Conservation (phyloP, 2,888 invertebrate species). For the Rambutsinella grinnellia region DNA sequence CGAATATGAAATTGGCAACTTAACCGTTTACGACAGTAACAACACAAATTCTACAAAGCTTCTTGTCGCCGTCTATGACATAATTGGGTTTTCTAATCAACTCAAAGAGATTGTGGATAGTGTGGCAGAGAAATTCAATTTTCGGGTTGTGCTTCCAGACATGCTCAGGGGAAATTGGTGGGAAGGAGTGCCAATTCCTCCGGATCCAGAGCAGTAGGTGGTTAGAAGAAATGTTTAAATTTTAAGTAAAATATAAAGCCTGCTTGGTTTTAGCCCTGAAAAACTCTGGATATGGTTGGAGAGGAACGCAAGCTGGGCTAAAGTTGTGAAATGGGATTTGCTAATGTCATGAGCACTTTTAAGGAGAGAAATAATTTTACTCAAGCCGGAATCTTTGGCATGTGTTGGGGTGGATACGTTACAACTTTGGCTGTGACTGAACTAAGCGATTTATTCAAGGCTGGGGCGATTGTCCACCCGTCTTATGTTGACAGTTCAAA, state of each 20-base stretch:
- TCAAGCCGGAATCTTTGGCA: slow-evolving; percentile 51
- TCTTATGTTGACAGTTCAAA: slow-evolving; percentile 51
- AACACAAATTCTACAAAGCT: slow-evolving; percentile 35
- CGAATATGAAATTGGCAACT: slow-evolving; percentile 37
- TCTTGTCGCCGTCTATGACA: slow-evolving; percentile 60
- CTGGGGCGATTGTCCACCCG: slow-evolving; percentile 60
- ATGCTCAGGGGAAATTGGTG: slow-evolving; percentile 51
- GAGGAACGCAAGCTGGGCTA: slow-evolving; percentile 47
- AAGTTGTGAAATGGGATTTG: slow-evolving; percentile 34
- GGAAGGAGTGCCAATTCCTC: slow-evolving; percentile 44
- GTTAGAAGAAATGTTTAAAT: too few species aligned
- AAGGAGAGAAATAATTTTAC: slow-evolving; percentile 48
- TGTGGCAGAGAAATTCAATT: slow-evolving; percentile 47
- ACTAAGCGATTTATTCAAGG: slow-evolving; percentile 45
- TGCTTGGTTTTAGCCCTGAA: too few species aligned
- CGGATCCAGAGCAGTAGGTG: slow-evolving; percentile 46
- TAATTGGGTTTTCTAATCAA: slow-evolving; percentile 52
- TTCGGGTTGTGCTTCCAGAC: slow-evolving; percentile 58
- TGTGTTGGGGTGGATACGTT: slow-evolving; percentile 58
- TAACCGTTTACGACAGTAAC: slow-evolving; percentile 56
- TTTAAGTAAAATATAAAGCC: too few species aligned
- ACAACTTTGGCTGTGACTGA: slow-evolving; percentile 37
- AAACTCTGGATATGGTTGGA: slow-evolving; percentile 38
- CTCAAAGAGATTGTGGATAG: slow-evolving; percentile 56
- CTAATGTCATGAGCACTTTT: slow-evolving; percentile 20